These are phyloP conservation scores for crab-eating macaque (Macaca fascicularis) DNA, from an alignment of 2,113 vertebrate genomes.

Conservation along the genomic window T2T-MFA8v1.1 NC_088378.1:75501001-75501500, in stretches of 20 bases:
- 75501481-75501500: background rate
- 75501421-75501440: background rate
- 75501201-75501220: background rate
- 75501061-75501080: too few relatives aligned
- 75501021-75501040: background rate
- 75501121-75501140: background rate
- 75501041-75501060: background rate
- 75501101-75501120: background rate
- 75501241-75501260: background rate
- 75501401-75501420: background rate
- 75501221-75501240: background rate
- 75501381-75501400: background rate
- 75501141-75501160: accelerated
- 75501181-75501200: background rate
- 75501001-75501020: background rate
- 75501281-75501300: background rate
- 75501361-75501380: background rate
- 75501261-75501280: background rate
- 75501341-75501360: background rate
- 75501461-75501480: background rate
- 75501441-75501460: background rate
- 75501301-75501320: background rate
- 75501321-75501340: background rate
- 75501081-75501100: background rate
- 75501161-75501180: background rate